Percentiles rank a stretch among this genome's conserved stretches.
Evolutionary conservation across 2,797 vertebrate species (phyloP).

Genomic region (Rhincodon typus): DNA sequence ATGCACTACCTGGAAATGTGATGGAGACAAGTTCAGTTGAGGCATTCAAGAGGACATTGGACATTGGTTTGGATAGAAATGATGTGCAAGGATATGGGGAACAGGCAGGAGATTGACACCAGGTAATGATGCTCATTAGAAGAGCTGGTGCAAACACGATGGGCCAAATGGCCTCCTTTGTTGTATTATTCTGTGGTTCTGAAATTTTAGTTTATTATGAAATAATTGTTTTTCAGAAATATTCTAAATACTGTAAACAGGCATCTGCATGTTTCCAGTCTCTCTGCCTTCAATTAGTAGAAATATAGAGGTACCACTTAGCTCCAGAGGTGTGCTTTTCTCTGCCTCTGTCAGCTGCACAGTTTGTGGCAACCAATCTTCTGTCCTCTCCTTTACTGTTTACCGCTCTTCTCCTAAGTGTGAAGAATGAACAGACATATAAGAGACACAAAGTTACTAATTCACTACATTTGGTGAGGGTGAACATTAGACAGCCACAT

Average conservation of each 20-base stretch:
- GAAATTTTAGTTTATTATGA: not conserved
- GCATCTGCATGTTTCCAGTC: not conserved
- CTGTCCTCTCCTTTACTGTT: not conserved
- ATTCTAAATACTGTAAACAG: not conserved
- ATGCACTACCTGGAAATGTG: too few species aligned
- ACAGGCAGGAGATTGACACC: too few species aligned
- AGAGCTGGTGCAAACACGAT: too few species aligned
- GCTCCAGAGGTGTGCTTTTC: not conserved
- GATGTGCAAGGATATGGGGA: too few species aligned
- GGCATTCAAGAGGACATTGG: too few species aligned
- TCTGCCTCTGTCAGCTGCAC: conserved; percentile 20
- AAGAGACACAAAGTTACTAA: not conserved
- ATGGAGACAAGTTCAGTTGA: too few species aligned
- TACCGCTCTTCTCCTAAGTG: not conserved
- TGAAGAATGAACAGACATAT: not conserved
- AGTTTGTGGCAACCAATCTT: not conserved
- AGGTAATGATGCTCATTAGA: too few species aligned
- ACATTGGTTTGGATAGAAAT: too few species aligned
- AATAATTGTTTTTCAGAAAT: not conserved
- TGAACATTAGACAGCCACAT: not conserved
- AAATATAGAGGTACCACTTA: conserved; percentile 12
- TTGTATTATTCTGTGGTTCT: too few species aligned
- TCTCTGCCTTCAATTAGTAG: not conserved
- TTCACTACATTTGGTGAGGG: not conserved
- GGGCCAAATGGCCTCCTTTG: too few species aligned